phyloP scores from a whole-genome alignment of 30 jellyfish, hydroid and myxozoan genomes.

The Cassiopea andromeda region DNA sequence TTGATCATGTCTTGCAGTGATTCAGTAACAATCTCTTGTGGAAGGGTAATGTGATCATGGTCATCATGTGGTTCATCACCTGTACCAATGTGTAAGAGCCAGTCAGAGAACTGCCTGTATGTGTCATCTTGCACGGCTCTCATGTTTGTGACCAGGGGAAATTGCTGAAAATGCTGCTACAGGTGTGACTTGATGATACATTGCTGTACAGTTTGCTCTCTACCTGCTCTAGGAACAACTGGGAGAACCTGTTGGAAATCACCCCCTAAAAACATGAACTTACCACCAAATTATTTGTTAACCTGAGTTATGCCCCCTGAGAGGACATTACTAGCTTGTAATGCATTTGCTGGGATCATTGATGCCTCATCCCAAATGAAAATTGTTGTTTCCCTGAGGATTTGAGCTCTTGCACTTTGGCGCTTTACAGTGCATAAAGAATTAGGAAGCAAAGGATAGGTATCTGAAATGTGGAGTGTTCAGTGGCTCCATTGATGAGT shows the following conservation, averaged over 20 bases:
- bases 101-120: conserved; percentile 43
- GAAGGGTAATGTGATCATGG: conserved; percentile 32
- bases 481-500: no score
- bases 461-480: no score
- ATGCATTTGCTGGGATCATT: no score
- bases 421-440: no score
- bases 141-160: conserved; percentile 25
- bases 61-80: conserved; percentile 49
- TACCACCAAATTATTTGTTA: no score
- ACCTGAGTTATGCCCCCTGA: conserved; percentile 45
- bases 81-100: conserved; percentile 55
- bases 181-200: no score
- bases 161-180: conserved; percentile 57
- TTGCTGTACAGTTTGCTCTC: conserved; percentile 21
- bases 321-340: conserved; percentile 11
- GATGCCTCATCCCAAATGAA: no score
- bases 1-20: conserved; percentile 28
- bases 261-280: no score
- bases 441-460: conserved; percentile 17
- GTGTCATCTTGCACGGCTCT: conserved; percentile 24
- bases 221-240: no score
- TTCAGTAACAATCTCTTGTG: no score
- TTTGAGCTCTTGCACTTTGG: conserved; percentile 35
- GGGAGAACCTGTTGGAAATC: no score
- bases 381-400: conserved; percentile 19